These are phyloP conservation scores for Drosophila melanocephala DNA, from an alignment of 2,888 invertebrate genomes.

Conservation along the genomic window DNA sequence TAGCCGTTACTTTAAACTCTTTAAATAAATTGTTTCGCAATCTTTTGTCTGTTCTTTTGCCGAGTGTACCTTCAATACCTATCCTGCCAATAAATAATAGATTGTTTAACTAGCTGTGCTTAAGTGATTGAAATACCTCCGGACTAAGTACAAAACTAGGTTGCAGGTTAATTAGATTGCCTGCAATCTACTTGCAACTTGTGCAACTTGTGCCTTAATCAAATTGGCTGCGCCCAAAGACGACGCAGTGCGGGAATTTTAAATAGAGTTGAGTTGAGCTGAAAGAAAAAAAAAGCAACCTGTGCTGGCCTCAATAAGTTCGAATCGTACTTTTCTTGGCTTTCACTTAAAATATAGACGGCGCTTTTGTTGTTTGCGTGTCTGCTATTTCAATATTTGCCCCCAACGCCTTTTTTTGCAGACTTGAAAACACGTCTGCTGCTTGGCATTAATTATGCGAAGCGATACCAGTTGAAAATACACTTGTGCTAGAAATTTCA, in stretches of 20 bases:
- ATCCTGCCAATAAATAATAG: neutral
- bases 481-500: neutral
- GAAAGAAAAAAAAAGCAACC: slow-evolving; percentile 1
- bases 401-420: slow-evolving; percentile 1
- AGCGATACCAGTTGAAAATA: neutral
- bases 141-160: neutral
- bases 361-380: slow-evolving; percentile 4
- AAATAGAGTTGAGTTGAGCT: slow-evolving; percentile 12
- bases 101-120: neutral
- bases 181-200: neutral
- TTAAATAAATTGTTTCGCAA: neutral
- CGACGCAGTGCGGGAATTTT: slow-evolving; percentile 8
- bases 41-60: neutral
- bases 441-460: neutral
- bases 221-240: slow-evolving; percentile 15
- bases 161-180: neutral
- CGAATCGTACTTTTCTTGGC: slow-evolving; percentile 21
- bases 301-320: slow-evolving; percentile 39
- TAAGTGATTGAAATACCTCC: neutral
- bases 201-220: slow-evolving; percentile 27
- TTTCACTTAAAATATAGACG: slow-evolving; percentile 34
- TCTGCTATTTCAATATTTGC: slow-evolving; percentile 30
- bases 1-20: neutral
- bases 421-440: neutral
- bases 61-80: neutral